These are phyloP conservation scores for Helicoverpa armigera DNA, from an alignment of 1,140 invertebrate genomes.

Conservation along the genomic window DNA sequence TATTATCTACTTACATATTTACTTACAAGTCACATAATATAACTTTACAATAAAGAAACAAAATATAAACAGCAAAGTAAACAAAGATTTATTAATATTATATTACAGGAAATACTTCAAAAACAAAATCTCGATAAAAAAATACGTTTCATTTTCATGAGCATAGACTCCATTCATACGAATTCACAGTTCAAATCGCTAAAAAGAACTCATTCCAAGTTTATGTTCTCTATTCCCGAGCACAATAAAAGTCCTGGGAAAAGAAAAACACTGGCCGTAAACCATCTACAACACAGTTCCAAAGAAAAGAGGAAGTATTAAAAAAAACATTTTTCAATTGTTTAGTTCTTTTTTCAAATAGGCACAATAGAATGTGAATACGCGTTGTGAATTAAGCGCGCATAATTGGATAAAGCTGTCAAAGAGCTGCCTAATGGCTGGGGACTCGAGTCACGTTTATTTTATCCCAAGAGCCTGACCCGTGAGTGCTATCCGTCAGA, in stretches of 20 bases:
- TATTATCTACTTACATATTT: too few relatives aligned
- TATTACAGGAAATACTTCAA: too few relatives aligned
- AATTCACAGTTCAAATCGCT: not conserved
- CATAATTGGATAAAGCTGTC: constrained; percentile 28
- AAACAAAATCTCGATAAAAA: too few relatives aligned
- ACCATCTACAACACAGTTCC: constrained; percentile 23
- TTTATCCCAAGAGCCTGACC: not conserved
- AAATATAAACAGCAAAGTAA: not conserved
- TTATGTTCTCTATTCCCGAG: not conserved
- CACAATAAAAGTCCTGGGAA: constrained; percentile 19
- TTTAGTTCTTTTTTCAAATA: constrained; percentile 34
- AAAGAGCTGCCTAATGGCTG: constrained; percentile 3
- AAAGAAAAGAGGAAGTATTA: constrained; percentile 32
- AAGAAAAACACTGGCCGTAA: constrained; percentile 22
- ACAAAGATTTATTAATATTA: not conserved
- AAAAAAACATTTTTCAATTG: constrained; percentile 19
- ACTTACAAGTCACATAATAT: too few relatives aligned
- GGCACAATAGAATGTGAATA: constrained; percentile 12
- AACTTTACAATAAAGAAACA: not conserved
- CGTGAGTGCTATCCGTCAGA: not conserved
- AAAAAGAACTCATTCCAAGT: not conserved
- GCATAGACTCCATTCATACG: not conserved
- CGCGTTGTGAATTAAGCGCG: constrained; percentile 8
- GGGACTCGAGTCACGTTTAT: constrained; percentile 6
- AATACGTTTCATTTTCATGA: too few relatives aligned